A percentile compares a stretch with the other conserved stretches of the same genome.
These are phyloP conservation scores for Oscheius onirici DNA, from an alignment of 2,888 invertebrate species.

Conservation along the genomic window DNA sequence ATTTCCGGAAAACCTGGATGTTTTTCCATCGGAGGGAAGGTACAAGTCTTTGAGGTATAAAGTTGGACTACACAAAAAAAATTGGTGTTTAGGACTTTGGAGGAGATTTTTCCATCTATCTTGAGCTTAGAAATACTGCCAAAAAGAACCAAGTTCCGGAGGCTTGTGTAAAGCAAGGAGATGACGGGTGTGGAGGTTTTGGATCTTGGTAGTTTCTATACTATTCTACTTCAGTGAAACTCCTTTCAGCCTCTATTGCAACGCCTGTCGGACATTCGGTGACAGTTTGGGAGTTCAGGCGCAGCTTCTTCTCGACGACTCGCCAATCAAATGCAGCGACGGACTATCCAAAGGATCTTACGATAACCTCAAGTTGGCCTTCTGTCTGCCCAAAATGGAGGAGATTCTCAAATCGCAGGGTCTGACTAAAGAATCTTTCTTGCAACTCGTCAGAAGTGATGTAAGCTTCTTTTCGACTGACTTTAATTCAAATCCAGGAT, in stretches of 20 bases:
- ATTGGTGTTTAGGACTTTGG: slow-evolving; percentile 58
- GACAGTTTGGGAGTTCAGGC: slow-evolving; percentile 63
- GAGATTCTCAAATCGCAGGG: slow-evolving; percentile 68
- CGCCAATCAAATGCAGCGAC: slow-evolving; percentile 65
- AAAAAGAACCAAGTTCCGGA: slow-evolving; percentile 69
- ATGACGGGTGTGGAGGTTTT: slow-evolving; percentile 66
- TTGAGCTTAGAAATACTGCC: slow-evolving; percentile 67
- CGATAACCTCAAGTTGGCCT: slow-evolving; percentile 67
- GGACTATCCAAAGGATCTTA: slow-evolving; percentile 65
- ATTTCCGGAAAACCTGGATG: slow-evolving; percentile 47
- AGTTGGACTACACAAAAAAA: too few species aligned
- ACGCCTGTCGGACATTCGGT: slow-evolving; percentile 67
- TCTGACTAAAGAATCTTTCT: slow-evolving; percentile 64
- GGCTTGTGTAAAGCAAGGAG: slow-evolving; percentile 61
- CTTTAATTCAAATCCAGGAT: slow-evolving; percentile 47
- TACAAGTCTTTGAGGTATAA: slow-evolving; percentile 63
- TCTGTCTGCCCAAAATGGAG: slow-evolving; percentile 68
- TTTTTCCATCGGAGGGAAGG: slow-evolving; percentile 66
- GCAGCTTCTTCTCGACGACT: slow-evolving; percentile 66
- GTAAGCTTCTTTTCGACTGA: slow-evolving; percentile 36
- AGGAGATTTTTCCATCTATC: slow-evolving; percentile 69
- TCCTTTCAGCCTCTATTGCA: slow-evolving; percentile 66
- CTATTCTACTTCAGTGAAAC: not conserved
- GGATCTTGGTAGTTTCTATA: slow-evolving; percentile 62
- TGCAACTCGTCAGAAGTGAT: slow-evolving; percentile 63